Evolutionary conservation across 2,888 invertebrate genomes (phyloP).

Genomic region (Stenoptilia bipunctidactyla): DNA sequence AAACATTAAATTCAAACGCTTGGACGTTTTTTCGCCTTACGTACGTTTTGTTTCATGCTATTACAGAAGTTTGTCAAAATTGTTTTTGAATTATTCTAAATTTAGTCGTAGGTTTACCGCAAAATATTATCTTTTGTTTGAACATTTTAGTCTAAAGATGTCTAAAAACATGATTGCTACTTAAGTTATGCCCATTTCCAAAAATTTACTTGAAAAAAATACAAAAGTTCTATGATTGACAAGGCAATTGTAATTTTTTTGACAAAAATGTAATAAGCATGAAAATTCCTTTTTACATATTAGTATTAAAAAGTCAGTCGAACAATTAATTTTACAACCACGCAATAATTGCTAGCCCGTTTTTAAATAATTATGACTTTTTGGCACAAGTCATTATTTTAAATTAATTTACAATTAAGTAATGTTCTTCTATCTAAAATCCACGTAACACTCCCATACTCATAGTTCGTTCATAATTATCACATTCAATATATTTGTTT

Average conservation of each 20-base stretch:
- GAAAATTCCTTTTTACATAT: slow-evolving; percentile 19
- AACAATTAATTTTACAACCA: slow-evolving; percentile 40
- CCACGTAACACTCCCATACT: slow-evolving; percentile 13
- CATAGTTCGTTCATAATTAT: slow-evolving; percentile 39
- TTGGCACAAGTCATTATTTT: slow-evolving; percentile 4
- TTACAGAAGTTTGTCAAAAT: too few relatives aligned
- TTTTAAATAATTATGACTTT: slow-evolving; percentile 19
- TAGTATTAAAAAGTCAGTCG: slow-evolving; percentile 48
- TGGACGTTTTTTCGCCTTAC: slow-evolving; percentile 39
- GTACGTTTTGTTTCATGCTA: not conserved
- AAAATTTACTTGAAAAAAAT: too few relatives aligned
- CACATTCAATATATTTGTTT: slow-evolving; percentile 50
- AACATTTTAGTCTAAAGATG: not conserved
- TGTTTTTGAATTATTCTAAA: too few relatives aligned
- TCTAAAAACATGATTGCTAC: not conserved
- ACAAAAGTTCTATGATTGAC: too few relatives aligned
- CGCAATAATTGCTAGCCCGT: slow-evolving; percentile 13
- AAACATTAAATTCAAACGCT: slow-evolving; percentile 26
- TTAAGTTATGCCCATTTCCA: not conserved
- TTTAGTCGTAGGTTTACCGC: too few relatives aligned
- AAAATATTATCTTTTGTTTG: too few relatives aligned
- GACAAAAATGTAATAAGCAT: not conserved
- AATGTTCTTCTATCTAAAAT: slow-evolving; percentile 26
- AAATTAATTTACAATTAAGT: slow-evolving; percentile 11
- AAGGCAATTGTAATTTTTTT: slow-evolving; percentile 2